Conservation (phyloP, 1,140 invertebrate species). For the Homalodisca vitripennis region DNA sequence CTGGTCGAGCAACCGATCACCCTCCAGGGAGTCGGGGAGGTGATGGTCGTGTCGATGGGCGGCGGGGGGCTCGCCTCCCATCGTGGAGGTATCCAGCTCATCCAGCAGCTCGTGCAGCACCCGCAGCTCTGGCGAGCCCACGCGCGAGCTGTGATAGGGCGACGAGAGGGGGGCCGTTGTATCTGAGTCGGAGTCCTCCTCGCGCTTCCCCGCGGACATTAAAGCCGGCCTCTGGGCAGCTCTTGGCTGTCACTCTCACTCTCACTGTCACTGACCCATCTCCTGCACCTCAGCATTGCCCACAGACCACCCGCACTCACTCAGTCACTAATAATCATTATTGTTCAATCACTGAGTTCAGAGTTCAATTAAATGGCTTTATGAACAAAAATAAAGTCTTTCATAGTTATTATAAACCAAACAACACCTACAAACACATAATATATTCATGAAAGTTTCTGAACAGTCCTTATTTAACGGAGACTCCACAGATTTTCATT, state of each 20-base stretch:
- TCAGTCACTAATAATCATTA: too few relatives aligned
- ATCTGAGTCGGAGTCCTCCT: slow-evolving; percentile 9
- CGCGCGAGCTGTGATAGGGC: slow-evolving; percentile 17
- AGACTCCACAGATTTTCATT: too few relatives aligned
- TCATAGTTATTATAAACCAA: too few relatives aligned
- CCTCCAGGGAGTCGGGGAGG: not conserved
- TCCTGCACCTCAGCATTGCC: too few relatives aligned
- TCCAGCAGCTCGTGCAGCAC: slow-evolving; percentile 31
- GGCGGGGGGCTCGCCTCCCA: not conserved
- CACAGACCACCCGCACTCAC: too few relatives aligned
- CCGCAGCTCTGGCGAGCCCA: slow-evolving; percentile 28
- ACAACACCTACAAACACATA: too few relatives aligned
- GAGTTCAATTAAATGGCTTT: too few relatives aligned
- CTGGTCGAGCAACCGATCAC: not conserved
- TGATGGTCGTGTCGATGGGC: not conserved
- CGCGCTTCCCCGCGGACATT: slow-evolving; percentile 11
- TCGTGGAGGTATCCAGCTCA: slow-evolving; percentile 24
- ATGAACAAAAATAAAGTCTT: too few relatives aligned
- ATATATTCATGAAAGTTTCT: too few relatives aligned
- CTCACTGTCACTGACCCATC: not conserved
- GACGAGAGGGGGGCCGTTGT: slow-evolving; percentile 24
- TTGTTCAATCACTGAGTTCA: too few relatives aligned
- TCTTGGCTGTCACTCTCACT: not conserved
- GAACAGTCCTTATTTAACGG: too few relatives aligned
- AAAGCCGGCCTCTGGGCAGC: not conserved